Base-by-base conservation (phyloP, 2,888 invertebrate species). In the Andrena marginata region DNA sequence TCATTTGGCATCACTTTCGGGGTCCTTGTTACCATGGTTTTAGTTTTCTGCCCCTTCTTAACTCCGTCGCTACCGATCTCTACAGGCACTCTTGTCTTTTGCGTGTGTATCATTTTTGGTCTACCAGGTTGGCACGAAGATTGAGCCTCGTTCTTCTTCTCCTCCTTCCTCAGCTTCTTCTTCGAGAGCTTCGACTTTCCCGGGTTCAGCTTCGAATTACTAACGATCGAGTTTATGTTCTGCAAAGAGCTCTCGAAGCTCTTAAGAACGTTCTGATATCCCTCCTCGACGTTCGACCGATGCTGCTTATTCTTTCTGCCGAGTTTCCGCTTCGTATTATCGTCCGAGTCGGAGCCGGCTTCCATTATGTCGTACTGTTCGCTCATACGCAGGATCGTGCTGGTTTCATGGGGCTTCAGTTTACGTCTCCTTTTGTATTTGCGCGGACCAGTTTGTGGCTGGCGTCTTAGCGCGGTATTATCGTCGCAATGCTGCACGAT, bases 401-500 rank as follows among this genome's bases (percentile, higher is more conserved):
- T 77, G 1, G 85, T 83, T 88, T 96, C 96, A 85, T 96, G 95
- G 0, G 96, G 95, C 92, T 97, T 97, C 23, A 97, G 91, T 94
- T 97, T 97, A 87, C 97, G 96, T 72, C 97, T 95, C 0, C 97
- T 95, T 92, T 97, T 97, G 93, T 97, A 97, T 91, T 97, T 97
- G 1, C 97, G 95, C 0, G 97, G 97, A 0, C 96, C 97, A 62
- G 96, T 95, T 95, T 97, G 96, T 0, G 97, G 97, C 89, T 97
- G 97, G 63, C 97, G 94, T 89, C 97, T 97, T 94, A 97, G 95
- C 0, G 97, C 97, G 0, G 98, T 98, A 92, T 98, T 98, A 86
- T 97, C 96, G 93, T 98, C 98, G 91, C 97, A 97, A 91, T 98
- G 98, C 90, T 97, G 96, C 64, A 98, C 97, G 85, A 98, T 95